Percentiles rank a stretch among this genome's conserved stretches.
phyloP scores from a whole-genome alignment of 2,797 vertebrate species.

The Rhynchotus rufescens region DNA sequence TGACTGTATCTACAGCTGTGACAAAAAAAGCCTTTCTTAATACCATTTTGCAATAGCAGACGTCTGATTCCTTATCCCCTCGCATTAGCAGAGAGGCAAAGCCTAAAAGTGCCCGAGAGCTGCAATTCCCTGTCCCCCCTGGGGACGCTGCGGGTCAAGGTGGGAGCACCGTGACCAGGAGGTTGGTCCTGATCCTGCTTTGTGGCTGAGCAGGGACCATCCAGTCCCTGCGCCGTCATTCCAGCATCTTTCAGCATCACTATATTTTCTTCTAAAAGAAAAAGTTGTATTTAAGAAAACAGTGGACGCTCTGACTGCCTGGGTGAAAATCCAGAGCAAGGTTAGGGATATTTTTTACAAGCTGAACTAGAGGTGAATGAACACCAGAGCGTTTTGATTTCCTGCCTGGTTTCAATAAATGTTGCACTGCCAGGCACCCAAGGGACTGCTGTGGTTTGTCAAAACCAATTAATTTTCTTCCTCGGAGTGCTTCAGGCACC shows the following conservation, averaged over 20 bases:
- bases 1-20: neutral
- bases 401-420: slow-evolving; percentile 68
- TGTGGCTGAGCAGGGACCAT: slow-evolving; percentile 35
- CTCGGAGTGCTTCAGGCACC: slow-evolving; percentile 75
- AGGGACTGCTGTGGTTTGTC: slow-evolving; percentile 79
- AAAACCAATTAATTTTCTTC: slow-evolving; percentile 82
- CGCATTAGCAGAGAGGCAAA: neutral
- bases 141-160: neutral
- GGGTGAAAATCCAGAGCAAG: slow-evolving; percentile 24
- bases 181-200: neutral
- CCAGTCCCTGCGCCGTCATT: slow-evolving; percentile 25
- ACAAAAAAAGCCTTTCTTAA: slow-evolving; percentile 22
- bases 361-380: slow-evolving; percentile 59
- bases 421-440: slow-evolving; percentile 66
- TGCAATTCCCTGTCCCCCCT: neutral
- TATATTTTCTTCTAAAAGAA: neutral
- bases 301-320: slow-evolving; percentile 8
- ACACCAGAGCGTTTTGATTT: slow-evolving; percentile 54
- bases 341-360: slow-evolving; percentile 15
- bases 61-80: neutral
- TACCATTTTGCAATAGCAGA: neutral
- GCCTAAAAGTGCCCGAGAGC: neutral
- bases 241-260: neutral
- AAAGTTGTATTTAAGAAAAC: slow-evolving; percentile 20
- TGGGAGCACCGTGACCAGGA: neutral